Percentiles rank a stretch among this genome's conserved stretches.
Conservation (phyloP, 1,140 invertebrate genomes). For the Dendrolimus kikuchii region DNA sequence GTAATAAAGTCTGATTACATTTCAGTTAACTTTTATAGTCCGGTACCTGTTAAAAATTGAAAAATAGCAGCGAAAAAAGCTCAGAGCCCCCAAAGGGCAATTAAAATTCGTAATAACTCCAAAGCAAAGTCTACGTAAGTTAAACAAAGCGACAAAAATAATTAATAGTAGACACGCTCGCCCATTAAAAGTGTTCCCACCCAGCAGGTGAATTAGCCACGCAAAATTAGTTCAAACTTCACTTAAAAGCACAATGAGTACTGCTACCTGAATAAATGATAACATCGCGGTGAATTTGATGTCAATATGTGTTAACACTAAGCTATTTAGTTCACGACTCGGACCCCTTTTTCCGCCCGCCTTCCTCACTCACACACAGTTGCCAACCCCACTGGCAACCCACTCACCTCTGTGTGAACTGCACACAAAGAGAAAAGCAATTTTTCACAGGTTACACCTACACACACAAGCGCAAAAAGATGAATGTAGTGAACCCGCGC, state of each 20-base stretch:
- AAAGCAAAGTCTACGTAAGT: constrained; percentile 57
- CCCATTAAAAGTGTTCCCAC: constrained; percentile 31
- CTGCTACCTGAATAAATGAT: constrained; percentile 69
- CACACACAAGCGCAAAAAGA: constrained; percentile 39
- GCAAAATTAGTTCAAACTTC: constrained; percentile 41
- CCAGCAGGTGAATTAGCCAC: constrained; percentile 12
- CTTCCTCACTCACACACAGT: constrained; percentile 36
- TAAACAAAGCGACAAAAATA: constrained; percentile 63
- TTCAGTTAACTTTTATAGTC: not conserved
- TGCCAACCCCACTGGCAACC: constrained; percentile 17
- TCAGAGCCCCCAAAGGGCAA: constrained; percentile 31
- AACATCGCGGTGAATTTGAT: constrained; percentile 71
- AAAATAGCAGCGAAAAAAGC: constrained; percentile 24
- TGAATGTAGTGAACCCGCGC: constrained; percentile 57
- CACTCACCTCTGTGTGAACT: constrained; percentile 32
- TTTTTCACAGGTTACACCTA: constrained; percentile 63
- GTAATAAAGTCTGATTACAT: too few species aligned
- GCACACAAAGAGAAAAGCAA: constrained; percentile 52
- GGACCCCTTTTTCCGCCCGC: constrained; percentile 40
- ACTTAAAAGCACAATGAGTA: constrained; percentile 59
- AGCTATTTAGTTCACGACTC: constrained; percentile 71
- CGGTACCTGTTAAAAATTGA: not conserved
- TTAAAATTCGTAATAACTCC: constrained; percentile 62
- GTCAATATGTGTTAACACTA: constrained; percentile 73
- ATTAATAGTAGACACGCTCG: constrained; percentile 54